Conservation (phyloP, 2,888 invertebrate genomes). For the Synergus gifuensis region DNA sequence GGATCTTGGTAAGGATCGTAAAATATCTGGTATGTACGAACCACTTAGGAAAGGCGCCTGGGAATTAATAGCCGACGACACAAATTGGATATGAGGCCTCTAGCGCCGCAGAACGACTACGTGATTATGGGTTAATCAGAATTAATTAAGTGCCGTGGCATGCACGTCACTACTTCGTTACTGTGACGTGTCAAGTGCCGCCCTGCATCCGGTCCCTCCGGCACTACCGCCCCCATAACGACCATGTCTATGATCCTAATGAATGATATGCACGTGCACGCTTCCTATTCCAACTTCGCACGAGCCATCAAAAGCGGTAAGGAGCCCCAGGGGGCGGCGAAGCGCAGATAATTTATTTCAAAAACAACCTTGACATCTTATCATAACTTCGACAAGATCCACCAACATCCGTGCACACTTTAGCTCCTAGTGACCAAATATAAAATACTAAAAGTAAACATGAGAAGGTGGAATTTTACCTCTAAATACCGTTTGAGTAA, state of each 20-base stretch:
- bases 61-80: constrained; percentile 73
- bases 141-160: constrained; percentile 77
- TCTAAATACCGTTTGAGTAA: too few relatives aligned
- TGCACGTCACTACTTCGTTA: constrained; percentile 77
- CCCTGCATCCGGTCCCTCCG: constrained; percentile 63
- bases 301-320: neutral
- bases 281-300: constrained; percentile 46
- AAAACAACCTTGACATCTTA: constrained; percentile 3
- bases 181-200: constrained; percentile 76
- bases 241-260: constrained; percentile 68
- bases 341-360: neutral
- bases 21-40: constrained; percentile 41
- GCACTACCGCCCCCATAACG: constrained; percentile 51
- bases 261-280: constrained; percentile 75
- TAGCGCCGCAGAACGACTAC: constrained; percentile 72
- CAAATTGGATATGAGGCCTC: constrained; percentile 73
- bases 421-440: too few relatives aligned
- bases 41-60: constrained; percentile 54
- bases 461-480: too few relatives aligned
- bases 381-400: neutral
- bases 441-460: too few relatives aligned
- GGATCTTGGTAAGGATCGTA: constrained; percentile 41
- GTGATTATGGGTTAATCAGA: constrained; percentile 78
- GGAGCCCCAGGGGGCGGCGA: neutral
- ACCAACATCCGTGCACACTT: neutral